phyloP scores from a whole-genome alignment of 1,140 invertebrate genomes.

The Zaprionus taronus region DNA sequence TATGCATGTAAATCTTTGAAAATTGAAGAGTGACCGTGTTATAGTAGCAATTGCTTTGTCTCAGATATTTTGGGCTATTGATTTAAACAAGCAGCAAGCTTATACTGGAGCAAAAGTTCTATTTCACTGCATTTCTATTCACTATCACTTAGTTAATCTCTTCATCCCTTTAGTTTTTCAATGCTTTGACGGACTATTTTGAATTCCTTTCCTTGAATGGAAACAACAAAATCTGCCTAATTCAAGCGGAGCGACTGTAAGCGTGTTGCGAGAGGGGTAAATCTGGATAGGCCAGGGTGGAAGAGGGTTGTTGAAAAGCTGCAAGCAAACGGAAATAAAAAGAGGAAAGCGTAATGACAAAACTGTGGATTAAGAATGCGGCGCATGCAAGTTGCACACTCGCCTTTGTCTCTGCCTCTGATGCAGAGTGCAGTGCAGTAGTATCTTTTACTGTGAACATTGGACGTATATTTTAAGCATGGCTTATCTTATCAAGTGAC shows the following conservation, averaged over 20 bases:
- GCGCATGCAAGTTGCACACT: constrained; percentile 78
- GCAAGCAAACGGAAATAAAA: constrained; percentile 60
- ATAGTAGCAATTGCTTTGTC: not conserved
- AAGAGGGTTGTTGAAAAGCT: constrained; percentile 50
- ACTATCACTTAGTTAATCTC: constrained; percentile 2
- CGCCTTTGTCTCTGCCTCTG: constrained; percentile 57
- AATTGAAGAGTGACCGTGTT: not conserved
- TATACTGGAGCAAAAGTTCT: not conserved
- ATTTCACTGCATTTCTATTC: constrained; percentile 11
- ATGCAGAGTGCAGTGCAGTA: constrained; percentile 29
- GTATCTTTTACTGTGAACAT: constrained; percentile 36
- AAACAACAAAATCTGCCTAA: constrained; percentile 72
- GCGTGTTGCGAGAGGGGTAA: not conserved
- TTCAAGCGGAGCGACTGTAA: constrained; percentile 42
- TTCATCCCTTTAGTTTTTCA: not conserved
- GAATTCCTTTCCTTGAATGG: constrained; percentile 52
- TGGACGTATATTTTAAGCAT: constrained; percentile 76
- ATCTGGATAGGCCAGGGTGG: constrained; percentile 11
- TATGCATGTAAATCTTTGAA: not conserved
- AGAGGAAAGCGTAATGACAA: constrained; percentile 76
- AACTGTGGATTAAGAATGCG: constrained; percentile 78
- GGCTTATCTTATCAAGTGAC: constrained; percentile 79
- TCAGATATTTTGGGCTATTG: too few species aligned
- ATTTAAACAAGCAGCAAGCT: not conserved
- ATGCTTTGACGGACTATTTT: constrained; percentile 52